Evolutionary conservation across 1,140 invertebrate species (phyloP), one percentile per base, ranked within the genome.

Genomic region (Eciton burchellii): DNA sequence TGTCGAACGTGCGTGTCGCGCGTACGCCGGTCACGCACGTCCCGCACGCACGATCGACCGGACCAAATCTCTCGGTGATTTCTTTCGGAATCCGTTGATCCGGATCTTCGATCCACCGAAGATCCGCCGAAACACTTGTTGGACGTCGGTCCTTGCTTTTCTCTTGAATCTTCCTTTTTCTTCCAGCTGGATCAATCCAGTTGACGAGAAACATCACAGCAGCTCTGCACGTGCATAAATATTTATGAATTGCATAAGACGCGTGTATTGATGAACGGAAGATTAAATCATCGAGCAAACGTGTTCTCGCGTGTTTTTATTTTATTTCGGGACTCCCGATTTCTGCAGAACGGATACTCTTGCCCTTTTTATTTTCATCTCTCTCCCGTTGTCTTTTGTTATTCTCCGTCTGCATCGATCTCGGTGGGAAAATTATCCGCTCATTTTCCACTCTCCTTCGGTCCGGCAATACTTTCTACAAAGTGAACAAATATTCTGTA

Each of bases 1-100:
- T 45, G 77, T 35, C 19, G 29, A 49, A 81, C 68, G 84, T 84
- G 71, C 79, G 79, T 86, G 79, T 62, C 62, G 82, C 84, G 74
- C 82, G 65, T 68, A 71, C 66, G 71, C 54, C 16, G 54, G 52
- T 43, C 74, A 79, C 74, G 65, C 85, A 71, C 21, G 59, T 70
- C 49, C 43, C 54, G 29, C 66, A 81, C 62, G 74, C 76, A 86
- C 74, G 81, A 71, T 57, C 60, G 41, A 43, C 19, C 47, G 41
- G 72, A 79, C 74, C 70, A 26, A 56, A 63, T 85, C 70, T 71
- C 52, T 74, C 68, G 24, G 52, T 29, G 83, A 87, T 79, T 84
- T 87, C 86, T 84, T 84, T 79, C 56, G 49, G 24, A 49, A 12
- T 79, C 63, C 49, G 68, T n/a, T n/a, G n/a, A n/a, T n/a, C n/a